Evolutionary conservation across 1,140 invertebrate genomes (phyloP).

Genomic region (Pantala flavescens): DNA sequence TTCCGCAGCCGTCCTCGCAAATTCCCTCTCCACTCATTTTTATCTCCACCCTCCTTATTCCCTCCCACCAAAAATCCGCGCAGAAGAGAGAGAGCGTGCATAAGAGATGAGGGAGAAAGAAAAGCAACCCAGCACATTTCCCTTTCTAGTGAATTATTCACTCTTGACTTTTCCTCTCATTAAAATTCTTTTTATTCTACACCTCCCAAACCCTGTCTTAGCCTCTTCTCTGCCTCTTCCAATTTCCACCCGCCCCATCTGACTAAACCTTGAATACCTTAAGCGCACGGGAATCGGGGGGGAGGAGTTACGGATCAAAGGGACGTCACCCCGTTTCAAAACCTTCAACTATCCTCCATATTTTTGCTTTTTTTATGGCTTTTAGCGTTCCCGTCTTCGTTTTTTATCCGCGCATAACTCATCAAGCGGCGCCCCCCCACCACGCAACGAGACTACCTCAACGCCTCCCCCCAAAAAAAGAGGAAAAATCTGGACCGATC

Average conservation of each 20-base stretch:
- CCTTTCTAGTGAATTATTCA: not conserved
- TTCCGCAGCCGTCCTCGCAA: no score
- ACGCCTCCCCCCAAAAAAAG: no score
- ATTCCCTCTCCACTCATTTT: no score
- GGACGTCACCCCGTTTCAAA: not conserved
- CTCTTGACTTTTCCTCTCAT: slow-evolving; percentile 5
- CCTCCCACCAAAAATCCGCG: no score
- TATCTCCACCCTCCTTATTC: no score
- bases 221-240: not conserved
- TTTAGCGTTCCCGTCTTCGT: no score
- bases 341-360: no score
- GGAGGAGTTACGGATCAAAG: not conserved
- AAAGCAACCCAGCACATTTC: not conserved
- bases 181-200: not conserved
- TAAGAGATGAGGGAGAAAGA: not conserved
- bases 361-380: no score
- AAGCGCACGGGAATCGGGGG: not conserved
- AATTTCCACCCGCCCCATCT: not conserved
- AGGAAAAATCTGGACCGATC: no score
- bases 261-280: not conserved
- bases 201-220: not conserved
- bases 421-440: no score
- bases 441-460: no score
- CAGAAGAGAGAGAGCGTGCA: not conserved
- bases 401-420: no score